These are phyloP conservation scores for Peromyscus californicus DNA, from an alignment of 2,113 vertebrate species.

Conservation along the genomic window DNA sequence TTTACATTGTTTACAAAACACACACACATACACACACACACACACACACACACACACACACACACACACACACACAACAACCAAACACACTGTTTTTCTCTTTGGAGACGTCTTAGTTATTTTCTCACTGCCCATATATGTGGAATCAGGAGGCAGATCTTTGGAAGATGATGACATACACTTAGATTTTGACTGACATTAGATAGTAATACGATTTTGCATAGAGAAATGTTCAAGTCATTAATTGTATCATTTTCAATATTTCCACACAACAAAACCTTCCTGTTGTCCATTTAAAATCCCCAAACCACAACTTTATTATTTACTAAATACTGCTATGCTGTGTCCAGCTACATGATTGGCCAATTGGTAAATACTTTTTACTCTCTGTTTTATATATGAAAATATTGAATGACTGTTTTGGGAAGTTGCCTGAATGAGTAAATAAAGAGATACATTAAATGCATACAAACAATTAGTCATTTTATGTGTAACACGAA, in stretches of 20 bases:
- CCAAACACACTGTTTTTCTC: background rate
- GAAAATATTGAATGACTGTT: background rate
- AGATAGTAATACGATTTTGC: background rate
- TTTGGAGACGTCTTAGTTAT: no score
- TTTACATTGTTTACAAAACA: background rate
- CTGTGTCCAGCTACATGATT: background rate
- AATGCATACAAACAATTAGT: background rate
- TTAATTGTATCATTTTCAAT: background rate
- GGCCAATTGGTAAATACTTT: background rate
- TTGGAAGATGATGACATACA: background rate
- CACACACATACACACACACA: background rate
- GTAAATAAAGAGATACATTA: background rate
- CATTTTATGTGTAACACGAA: background rate
- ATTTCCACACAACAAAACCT: background rate
- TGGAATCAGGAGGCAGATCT: background rate
- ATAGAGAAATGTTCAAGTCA: background rate
- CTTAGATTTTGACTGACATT: background rate
- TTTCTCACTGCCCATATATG: no score
- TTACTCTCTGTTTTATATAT: background rate
- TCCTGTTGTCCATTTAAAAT: background rate
- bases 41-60: no score
- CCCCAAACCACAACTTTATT: background rate
- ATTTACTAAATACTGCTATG: background rate
- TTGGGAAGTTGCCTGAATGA: background rate
- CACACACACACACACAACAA: background rate